phyloP scores from a whole-genome alignment of 2,888 invertebrate species.

The Xylophagus ater region DNA sequence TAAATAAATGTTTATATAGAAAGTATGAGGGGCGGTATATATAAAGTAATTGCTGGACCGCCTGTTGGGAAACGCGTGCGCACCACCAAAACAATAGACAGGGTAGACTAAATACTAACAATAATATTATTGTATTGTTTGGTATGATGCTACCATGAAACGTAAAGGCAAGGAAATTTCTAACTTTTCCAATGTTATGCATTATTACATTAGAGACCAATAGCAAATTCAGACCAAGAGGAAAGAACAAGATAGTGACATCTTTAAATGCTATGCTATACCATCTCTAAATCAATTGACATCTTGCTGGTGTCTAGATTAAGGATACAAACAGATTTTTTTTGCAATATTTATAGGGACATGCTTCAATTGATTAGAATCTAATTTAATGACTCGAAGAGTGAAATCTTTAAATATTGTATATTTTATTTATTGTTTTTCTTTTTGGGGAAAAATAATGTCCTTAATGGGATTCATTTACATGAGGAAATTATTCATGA shows the following conservation, averaged over 20 bases:
- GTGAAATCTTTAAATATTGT: too few relatives aligned
- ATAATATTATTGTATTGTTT: constrained; percentile 7
- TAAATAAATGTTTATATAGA: not conserved
- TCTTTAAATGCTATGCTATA: not conserved
- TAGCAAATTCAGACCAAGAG: not conserved
- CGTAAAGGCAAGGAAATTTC: too few relatives aligned
- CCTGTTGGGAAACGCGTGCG: constrained; percentile 23
- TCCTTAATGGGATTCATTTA: too few relatives aligned
- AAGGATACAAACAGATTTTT: constrained; percentile 9
- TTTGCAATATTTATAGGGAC: constrained; percentile 12
- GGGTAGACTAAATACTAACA: too few relatives aligned
- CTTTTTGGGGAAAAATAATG: too few relatives aligned
- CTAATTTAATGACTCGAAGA: constrained; percentile 11
- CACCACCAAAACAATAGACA: constrained; percentile 13
- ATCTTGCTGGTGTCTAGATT: constrained; percentile 12
- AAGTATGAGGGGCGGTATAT: constrained; percentile 9
- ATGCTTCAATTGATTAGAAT: constrained; percentile 11
- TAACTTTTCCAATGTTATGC: too few relatives aligned
- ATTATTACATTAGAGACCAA: not conserved
- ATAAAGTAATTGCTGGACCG: constrained; percentile 24
- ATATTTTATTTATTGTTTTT: too few relatives aligned
- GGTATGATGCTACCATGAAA: too few relatives aligned
- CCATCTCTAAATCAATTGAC: constrained; percentile 11
- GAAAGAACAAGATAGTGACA: too few relatives aligned
- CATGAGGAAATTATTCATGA: too few relatives aligned